Evolutionary conservation across 92 coral and sea anemone genomes (phyloP), one percentile per base, ranked within the genome.

Genomic region (Epizoanthus rinbou): DNA sequence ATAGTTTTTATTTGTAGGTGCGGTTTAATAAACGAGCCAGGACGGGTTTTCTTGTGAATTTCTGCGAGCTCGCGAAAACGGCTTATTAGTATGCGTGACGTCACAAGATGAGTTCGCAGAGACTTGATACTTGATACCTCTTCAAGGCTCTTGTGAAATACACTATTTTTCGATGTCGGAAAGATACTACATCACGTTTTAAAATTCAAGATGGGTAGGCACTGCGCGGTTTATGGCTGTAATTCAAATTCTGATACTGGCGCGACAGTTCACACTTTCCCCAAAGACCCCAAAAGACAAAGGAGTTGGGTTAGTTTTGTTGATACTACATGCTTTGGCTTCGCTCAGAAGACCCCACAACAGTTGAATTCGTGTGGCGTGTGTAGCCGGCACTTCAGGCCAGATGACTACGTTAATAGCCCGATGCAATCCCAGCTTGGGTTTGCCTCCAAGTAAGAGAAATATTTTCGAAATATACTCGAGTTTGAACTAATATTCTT

Each of bases 191-290:
- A 39, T 1, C 43, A 58, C 4, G 16, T 58, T 22, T 14, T n/a
- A n/a, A n/a, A 2, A 58, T 17, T 14, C 64, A 16, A 58, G 18
- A 58, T 58, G 64, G 64, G 64, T 17, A 65, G 31, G 25, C 70
- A 65, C 18, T 65, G 70, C 31, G 70, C 70, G 11, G 70, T 65
- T 65, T 65, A 58, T 18, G 64, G 64, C 18, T 58, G 24, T 58
- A 58, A 16, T 58, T 6, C 64, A 14, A 58, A 58, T 65, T 65
- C 70, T 5, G 31, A 65, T 23, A 24, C 23, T 65, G 39, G 70
- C 24, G 7, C 15, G 8, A 64, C 35, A 64, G 70, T 64, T 4
- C 69, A 64, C 69, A 64, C 23, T 15, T 64, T 64, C 39, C 69
- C 69, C 8, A 64, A 19, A 64, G 69, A 64, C 24, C 23, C 23